A percentile compares a stretch with the other conserved stretches of the same genome.
Conservation (phyloP, 2,113 vertebrate species). For the human (Homo sapiens) region DNA sequence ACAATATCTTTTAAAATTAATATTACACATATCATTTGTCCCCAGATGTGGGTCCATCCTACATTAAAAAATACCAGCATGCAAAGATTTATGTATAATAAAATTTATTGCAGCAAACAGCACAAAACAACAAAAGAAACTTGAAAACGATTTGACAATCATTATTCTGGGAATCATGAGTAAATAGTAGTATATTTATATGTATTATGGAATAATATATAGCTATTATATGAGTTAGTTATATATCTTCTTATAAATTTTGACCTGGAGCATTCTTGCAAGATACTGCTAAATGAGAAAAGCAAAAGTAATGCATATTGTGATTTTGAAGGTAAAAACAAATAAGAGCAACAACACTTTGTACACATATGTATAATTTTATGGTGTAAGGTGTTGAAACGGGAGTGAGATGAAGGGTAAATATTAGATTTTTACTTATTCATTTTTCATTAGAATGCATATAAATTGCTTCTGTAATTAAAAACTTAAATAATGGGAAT, state of each 20-base stretch:
- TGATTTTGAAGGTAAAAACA: not conserved
- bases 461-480: conserved; percentile 26
- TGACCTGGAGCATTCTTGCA: not conserved
- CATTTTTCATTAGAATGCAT: conserved; percentile 39
- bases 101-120: not conserved
- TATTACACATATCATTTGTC: not conserved
- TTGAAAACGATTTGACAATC: not conserved
- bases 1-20: not conserved
- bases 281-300: conserved; percentile 2
- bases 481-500: conserved; percentile 7
- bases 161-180: not conserved
- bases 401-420: not conserved
- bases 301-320: not conserved
- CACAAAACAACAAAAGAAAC: not conserved
- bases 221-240: not conserved
- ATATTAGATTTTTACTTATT: conserved; percentile 40
- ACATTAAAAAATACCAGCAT: not conserved
- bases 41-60: not conserved
- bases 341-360: not conserved
- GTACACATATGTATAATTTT: not conserved
- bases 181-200: not conserved
- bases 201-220: not conserved
- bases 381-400: not conserved
- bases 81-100: not conserved
- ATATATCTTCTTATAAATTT: not conserved